Base-by-base conservation (phyloP, 2,888 invertebrate genomes). In the Teleogryllus oceanicus region DNA sequence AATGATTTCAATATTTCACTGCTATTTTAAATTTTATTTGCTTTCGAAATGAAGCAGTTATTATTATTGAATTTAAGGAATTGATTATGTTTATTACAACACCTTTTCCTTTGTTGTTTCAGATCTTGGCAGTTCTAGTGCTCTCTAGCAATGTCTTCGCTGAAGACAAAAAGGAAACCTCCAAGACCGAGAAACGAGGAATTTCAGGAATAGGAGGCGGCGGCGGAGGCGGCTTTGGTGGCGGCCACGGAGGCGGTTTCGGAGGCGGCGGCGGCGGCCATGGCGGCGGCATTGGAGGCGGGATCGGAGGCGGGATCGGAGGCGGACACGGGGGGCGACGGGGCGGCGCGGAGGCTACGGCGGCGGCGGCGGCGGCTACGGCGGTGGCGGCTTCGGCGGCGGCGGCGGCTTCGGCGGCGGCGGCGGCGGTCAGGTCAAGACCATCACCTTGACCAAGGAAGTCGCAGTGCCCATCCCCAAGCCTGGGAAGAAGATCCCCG, bases 401-500 rank as follows among this genome's bases (percentile, higher is more conserved):
- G 80, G 24, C 24, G 24, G 24, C 24, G 24, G 24, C 2, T 24
- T 24, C 24, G 24, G 24, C 24, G 24, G 24, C 24, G 24, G 24
- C 24, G 62, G 76, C 20, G 80, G 78, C 24, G 77, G 75, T 2
- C 37, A 78, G 2, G 78, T 78, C 16, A 78, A 79, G 77, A 80
- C 78, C 74, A 80, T 79, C 74, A 79, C 79, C 11, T 76, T 81
- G 13, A 79, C 78, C 11, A 80, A 80, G 21, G 80, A 80, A 18
- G 78, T 80, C 50, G 80, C 81, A 1, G 79, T 82, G 18, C 79
- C 81, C 50, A 62, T 77, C 1, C 62, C 79, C 2, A 77, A 79
- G 49, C 81, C 81, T n/a, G 76, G 74, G 11, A 76, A 77, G 21
- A 79, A 78, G 11, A 74, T 76, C 74, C 78, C 79, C 10, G 80